Conservation (phyloP, 2,888 invertebrate genomes). For the Lathronympha strigana region DNA sequence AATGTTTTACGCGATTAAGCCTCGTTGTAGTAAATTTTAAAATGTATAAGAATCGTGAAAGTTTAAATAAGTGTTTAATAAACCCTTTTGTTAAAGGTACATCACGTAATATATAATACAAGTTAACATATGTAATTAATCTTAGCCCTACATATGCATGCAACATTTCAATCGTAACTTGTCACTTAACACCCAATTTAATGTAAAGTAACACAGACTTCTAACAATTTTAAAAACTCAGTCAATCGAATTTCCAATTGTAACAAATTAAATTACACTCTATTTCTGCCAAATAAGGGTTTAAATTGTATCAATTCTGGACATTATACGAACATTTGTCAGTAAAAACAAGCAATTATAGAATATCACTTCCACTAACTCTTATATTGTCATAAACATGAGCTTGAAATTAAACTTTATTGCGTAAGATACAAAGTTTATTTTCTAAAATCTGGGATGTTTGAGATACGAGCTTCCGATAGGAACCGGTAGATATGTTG, state of each 20-base stretch:
- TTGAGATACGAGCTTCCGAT: constrained; percentile 7
- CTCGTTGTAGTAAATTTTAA: too few relatives aligned
- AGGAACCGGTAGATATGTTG: constrained; percentile 41
- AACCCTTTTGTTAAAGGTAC: too few relatives aligned
- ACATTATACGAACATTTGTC: constrained; percentile 62
- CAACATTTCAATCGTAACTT: constrained; percentile 11
- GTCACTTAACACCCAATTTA: constrained; percentile 35
- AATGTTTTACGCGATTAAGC: too few relatives aligned
- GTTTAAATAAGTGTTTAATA: too few relatives aligned
- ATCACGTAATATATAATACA: too few relatives aligned
- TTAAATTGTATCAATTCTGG: constrained; percentile 36
- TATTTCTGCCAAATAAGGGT: constrained; percentile 27
- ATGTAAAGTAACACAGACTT: constrained; percentile 18
- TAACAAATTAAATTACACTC: constrained; percentile 33
- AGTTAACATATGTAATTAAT: neutral
- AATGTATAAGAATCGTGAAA: too few relatives aligned
- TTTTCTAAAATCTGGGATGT: neutral
- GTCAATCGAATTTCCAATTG: constrained; percentile 25
- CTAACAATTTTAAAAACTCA: constrained; percentile 27
- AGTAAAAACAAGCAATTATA: constrained; percentile 75
- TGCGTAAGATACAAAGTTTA: neutral
- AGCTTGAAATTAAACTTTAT: neutral
- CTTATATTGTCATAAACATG: neutral
- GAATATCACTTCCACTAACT: constrained; percentile 46
- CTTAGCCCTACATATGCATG: neutral